Conservation (phyloP, 2,113 vertebrate genomes). For the Urocynchramus pylzowi region DNA sequence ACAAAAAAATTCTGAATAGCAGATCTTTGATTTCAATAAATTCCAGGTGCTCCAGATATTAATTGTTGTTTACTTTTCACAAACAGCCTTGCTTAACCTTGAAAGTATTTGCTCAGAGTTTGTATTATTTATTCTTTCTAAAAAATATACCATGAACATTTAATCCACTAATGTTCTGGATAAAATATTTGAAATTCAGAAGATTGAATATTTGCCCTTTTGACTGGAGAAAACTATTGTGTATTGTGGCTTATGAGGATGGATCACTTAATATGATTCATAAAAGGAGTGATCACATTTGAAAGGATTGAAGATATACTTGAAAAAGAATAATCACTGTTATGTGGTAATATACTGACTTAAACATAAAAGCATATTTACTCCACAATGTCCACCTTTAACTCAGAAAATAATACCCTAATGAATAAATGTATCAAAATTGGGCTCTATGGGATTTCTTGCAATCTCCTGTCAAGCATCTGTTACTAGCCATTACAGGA, state of each 20-base stretch:
- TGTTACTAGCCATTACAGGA: slow-evolving; percentile 58
- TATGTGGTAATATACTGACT: not conserved
- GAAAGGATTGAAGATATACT: not conserved
- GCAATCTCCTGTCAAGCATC: slow-evolving; percentile 43
- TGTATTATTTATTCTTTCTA: not conserved
- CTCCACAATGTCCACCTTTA: not conserved
- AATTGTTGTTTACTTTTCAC: not conserved
- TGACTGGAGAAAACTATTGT: not conserved
- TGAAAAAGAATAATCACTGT: not conserved
- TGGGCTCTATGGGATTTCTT: slow-evolving; percentile 43
- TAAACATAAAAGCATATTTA: not conserved
- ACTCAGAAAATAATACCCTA: slow-evolving; percentile 9
- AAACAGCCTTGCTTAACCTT: not conserved
- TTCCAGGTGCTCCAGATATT: not conserved
- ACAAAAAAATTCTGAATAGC: not conserved
- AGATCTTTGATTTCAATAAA: not conserved
- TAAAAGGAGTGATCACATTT: not conserved
- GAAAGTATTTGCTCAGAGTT: not conserved
- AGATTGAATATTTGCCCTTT: not conserved
- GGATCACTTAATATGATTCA: not conserved
- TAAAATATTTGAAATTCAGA: not conserved
- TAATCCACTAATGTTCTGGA: not conserved
- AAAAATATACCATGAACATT: not conserved
- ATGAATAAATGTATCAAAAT: slow-evolving; percentile 36
- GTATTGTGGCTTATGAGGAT: not conserved